A percentile compares a stretch with the other conserved stretches of the same genome.
Evolutionary conservation across 2,113 vertebrate genomes (phyloP).

Genomic region (Willisornis vidua): DNA sequence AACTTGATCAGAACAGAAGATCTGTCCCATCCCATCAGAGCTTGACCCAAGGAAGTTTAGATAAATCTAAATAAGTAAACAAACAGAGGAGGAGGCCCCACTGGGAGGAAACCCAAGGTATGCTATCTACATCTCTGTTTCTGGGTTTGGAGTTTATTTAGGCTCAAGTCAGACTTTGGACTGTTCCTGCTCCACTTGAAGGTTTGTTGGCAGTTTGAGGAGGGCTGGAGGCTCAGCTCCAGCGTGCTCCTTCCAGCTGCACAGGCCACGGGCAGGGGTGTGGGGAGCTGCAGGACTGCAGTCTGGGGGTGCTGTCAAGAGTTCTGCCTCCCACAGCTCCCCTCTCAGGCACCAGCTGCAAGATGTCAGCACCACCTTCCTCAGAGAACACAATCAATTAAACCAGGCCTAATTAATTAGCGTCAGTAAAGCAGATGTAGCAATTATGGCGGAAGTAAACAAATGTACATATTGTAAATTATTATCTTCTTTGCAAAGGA

Average conservation of each 20-base stretch:
- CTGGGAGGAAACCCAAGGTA: background rate
- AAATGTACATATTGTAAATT: constrained; percentile 24
- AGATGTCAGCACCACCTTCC: constrained; percentile 16
- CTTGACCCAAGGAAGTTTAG: background rate
- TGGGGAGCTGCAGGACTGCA: background rate
- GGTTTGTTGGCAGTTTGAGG: background rate
- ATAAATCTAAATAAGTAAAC: background rate
- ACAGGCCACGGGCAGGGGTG: fast-evolving
- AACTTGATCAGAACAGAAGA: background rate
- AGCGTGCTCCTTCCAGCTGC: background rate
- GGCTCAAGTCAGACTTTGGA: background rate
- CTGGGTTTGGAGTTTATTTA: background rate
- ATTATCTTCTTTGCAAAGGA: background rate
- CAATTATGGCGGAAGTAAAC: constrained; percentile 18
- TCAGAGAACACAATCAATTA: constrained; percentile 28
- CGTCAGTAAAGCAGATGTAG: constrained; percentile 23
- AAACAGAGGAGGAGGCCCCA: background rate
- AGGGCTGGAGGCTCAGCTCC: background rate
- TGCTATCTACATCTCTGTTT: background rate
- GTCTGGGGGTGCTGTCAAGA: background rate
- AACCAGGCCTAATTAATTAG: constrained; percentile 41
- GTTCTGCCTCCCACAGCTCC: background rate
- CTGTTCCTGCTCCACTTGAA: background rate
- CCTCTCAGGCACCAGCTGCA: background rate
- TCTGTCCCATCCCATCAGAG: background rate